phyloP scores from a whole-genome alignment of 2,113 vertebrate genomes.

The Phrynocephalus versicolor region DNA sequence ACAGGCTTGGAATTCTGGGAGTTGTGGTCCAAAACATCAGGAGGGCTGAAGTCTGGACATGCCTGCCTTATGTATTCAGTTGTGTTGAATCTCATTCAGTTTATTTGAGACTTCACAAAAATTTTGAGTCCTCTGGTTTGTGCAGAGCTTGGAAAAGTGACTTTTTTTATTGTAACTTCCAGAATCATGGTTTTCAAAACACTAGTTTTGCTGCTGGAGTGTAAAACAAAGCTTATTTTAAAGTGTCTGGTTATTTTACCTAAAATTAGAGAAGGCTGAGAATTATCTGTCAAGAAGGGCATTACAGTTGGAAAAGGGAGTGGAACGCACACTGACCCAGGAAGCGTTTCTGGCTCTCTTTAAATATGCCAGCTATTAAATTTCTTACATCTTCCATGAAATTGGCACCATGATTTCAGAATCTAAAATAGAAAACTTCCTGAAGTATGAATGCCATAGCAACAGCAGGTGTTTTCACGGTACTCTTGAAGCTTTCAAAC shows the following conservation, averaged over 20 bases:
- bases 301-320: background rate
- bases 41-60: no score
- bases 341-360: background rate
- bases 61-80: background rate
- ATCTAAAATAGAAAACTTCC: background rate
- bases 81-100: background rate
- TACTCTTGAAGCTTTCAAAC: background rate
- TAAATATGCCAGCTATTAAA: background rate
- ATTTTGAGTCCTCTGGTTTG: background rate
- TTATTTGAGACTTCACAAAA: background rate
- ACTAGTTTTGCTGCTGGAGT: background rate
- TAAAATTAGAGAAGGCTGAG: background rate
- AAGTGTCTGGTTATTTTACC: background rate
- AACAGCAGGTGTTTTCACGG: background rate
- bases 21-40: no score
- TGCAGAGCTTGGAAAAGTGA: no score
- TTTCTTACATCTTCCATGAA: background rate
- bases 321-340: background rate
- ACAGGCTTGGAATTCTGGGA: no score
- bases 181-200: no score
- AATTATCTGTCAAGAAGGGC: background rate
- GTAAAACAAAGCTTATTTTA: background rate
- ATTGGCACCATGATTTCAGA: background rate
- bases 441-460: background rate
- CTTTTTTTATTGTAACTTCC: no score